Conservation (phyloP, 1,140 invertebrate species). For the Aleiodes sp. region DNA sequence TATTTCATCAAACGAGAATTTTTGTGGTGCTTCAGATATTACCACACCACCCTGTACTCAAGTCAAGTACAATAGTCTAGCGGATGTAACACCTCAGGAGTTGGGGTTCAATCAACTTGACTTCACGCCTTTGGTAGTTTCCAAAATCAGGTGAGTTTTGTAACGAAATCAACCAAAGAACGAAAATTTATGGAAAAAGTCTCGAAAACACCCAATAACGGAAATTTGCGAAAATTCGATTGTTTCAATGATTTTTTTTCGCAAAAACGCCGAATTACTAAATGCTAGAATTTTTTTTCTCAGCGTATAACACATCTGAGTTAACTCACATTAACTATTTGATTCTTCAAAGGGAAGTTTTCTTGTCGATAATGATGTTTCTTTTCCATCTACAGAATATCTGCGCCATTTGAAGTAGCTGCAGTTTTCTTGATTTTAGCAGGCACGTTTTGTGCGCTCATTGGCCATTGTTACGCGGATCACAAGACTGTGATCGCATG, state of each 20-base stretch:
- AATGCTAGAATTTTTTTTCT: too few species aligned
- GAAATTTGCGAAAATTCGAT: too few species aligned
- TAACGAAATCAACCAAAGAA: too few species aligned
- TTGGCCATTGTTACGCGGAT: slow-evolving; percentile 73
- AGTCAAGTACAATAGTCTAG: slow-evolving; percentile 59
- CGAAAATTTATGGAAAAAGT: too few species aligned
- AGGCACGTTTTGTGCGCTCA: slow-evolving; percentile 70
- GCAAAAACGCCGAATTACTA: too few species aligned
- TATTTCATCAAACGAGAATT: too few species aligned
- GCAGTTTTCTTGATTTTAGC: slow-evolving; percentile 67
- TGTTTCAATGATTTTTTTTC: too few species aligned
- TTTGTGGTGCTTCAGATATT: too few species aligned
- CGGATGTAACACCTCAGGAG: slow-evolving; percentile 60
- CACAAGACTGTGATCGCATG: slow-evolving; percentile 72
- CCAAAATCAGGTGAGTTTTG: slow-evolving; percentile 63
- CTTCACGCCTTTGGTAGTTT: slow-evolving; percentile 63
- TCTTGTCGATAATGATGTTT: slow-evolving; percentile 25
- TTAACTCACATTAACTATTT: too few species aligned
- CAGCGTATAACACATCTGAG: too few species aligned
- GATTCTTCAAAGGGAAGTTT: too few species aligned
- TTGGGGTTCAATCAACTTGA: slow-evolving; percentile 60
- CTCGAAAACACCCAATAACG: too few species aligned
- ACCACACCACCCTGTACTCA: slow-evolving; percentile 51
- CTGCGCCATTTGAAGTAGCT: slow-evolving; percentile 70
- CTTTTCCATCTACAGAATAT: slow-evolving; percentile 67